phyloP scores from a whole-genome alignment of 2,113 vertebrate species.

The Eidolon helvum region DNA sequence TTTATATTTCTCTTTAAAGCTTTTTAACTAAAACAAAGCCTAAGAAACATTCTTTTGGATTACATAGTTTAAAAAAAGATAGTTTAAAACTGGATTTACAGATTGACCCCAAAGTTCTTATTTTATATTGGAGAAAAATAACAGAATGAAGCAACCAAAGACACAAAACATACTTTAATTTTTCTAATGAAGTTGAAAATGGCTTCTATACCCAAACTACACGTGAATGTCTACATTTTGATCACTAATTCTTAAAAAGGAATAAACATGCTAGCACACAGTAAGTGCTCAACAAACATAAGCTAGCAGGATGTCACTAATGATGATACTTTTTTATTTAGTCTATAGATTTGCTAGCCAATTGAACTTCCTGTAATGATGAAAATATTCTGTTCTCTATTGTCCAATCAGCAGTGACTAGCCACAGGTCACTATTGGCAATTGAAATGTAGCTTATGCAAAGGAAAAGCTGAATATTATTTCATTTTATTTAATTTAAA shows the following conservation, averaged over 20 bases:
- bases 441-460: not conserved
- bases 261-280: not conserved
- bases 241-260: not conserved
- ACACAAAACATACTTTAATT: not conserved
- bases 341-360: too few species aligned
- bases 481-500: not conserved
- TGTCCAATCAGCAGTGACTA: not conserved
- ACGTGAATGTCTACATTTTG: not conserved
- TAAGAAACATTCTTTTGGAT: not conserved
- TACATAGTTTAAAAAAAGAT: not conserved
- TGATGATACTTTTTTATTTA: not conserved
- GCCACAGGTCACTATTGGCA: not conserved
- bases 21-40: slow-evolving; percentile 23
- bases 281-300: not conserved
- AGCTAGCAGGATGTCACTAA: not conserved
- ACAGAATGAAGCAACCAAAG: not conserved
- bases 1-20: not conserved
- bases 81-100: not conserved
- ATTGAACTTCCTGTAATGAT: not conserved
- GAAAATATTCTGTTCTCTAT: not conserved
- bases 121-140: not conserved
- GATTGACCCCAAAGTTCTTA: not conserved
- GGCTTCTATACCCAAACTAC: not conserved
- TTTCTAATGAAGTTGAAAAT: not conserved
- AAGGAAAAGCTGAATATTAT: not conserved